Base-by-base conservation (phyloP, 1,140 invertebrate species). In the Drosophila elegans region DNA sequence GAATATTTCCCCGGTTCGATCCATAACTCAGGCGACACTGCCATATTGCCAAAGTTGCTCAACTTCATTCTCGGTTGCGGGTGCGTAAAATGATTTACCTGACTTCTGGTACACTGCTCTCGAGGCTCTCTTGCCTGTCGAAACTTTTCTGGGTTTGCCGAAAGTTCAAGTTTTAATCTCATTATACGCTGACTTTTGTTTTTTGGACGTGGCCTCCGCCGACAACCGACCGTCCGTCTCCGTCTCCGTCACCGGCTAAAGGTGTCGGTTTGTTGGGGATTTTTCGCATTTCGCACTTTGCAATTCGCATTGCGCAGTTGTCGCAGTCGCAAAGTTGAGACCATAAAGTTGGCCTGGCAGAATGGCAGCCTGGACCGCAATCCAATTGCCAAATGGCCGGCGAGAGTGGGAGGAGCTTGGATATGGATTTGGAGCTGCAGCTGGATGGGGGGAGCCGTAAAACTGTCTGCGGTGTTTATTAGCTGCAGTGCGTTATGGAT, bases 101-200 rank as follows among this genome's bases (percentile, higher is more conserved):
- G 60, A 25, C 51, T 55, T 42, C n/a, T 42, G 52, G 41, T 32
- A 61, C 13, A 21, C 21, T 53, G 52, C 44, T 29, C 38, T 36
- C 36, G 21, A 21, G 73, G 73, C 41, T 61, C 41, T 61, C 36
- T 78, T 76, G 79, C 57, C 80, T 89, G 80, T 88, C 84, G 71
- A 90, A 88, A 88, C 73, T 88, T 88, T 88, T 80, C 69, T 85
- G 72, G 85, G 64, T 62, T 67, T 76, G 73, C 73, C 76, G 59
- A 80, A 89, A 89, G 84, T 89, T 89, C 77, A 90, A 90, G 73
- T 90, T 89, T 90, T 89, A 89, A 89, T 89, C 84, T 90, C 84
- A 89, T 89, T 89, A 89, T 89, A 90, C 85, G 84, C 77, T 90
- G 84, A 89, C 84, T 89, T 90, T 89, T 89, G 84, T 89, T 78